phyloP scores from a whole-genome alignment of 2,797 vertebrate species.

The Micrastur ruficollis region DNA sequence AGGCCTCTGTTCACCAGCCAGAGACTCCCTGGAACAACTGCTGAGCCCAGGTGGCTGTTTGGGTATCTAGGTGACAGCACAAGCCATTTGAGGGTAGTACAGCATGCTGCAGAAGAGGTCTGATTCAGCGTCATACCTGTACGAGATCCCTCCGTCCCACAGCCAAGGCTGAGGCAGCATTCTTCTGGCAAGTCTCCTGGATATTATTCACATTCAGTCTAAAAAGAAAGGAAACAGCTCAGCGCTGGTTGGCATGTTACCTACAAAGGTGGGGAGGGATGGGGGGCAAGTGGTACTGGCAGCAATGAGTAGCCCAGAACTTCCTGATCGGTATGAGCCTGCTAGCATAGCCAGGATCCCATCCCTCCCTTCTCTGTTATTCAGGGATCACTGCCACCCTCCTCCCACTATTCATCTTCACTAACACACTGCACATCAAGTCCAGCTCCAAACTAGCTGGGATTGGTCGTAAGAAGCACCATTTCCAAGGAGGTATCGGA shows the following conservation, averaged over 20 bases:
- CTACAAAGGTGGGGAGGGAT: not conserved
- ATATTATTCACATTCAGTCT: constrained; percentile 92
- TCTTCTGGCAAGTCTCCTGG: constrained; percentile 96
- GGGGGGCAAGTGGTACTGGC: not conserved
- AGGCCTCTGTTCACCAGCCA: not conserved
- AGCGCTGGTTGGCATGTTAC: not conserved
- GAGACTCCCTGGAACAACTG: not conserved
- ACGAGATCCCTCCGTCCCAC: constrained; percentile 91
- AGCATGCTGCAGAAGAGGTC: not conserved
- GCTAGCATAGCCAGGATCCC: not conserved
- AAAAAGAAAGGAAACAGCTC: constrained; percentile 5
- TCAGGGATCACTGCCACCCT: not conserved
- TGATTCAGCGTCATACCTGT: constrained; percentile 77
- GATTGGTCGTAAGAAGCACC: not conserved
- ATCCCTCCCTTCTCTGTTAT: not conserved
- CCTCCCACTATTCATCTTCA: not conserved
- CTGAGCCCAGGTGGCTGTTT: not conserved
- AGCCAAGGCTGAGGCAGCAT: constrained; percentile 84
- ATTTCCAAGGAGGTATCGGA: not conserved
- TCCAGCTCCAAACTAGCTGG: not conserved
- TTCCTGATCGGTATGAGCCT: not conserved
- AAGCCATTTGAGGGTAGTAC: not conserved
- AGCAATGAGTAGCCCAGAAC: not conserved
- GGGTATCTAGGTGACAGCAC: not conserved
- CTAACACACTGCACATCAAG: not conserved